Evolutionary conservation across 35 echinoderm and acorn worm genomes (phyloP), one percentile per base, ranked within the genome.

Genomic region (Ophioderma brevispina): DNA sequence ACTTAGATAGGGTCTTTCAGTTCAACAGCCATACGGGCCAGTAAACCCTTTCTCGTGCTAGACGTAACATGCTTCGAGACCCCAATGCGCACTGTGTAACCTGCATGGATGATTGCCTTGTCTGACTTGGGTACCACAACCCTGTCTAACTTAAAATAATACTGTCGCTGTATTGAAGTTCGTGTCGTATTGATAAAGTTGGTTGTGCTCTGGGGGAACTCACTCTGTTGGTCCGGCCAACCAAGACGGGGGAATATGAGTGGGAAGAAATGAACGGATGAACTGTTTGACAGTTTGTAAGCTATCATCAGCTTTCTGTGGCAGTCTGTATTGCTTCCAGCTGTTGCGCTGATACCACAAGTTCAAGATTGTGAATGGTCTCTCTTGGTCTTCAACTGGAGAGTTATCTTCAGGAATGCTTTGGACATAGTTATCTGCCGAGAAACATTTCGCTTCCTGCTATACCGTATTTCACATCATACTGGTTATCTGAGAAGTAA

Each of bases 351-450:
- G 37, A 86, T 34, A 82, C 86, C 49, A 38, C 80, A 21, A 52
- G 46, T 32, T 90, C 89, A 46, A 35, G 43, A 23, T 82, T 36
- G 80, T 90, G 79, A 39, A 90, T 83, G 15, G 3, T 36, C 37
- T n/a, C n/a, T 93, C 88, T 3, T 84, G 81, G 25, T 82, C 91
- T 30, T 55, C 42, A 52, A 81, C 80, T 10, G 35, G 32, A 17
- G 90, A 75, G 38, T 70, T 39, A 30, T 25, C n/a, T 0, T 79
- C 39, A 33, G 90, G 55, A 50, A 93, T 18, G 84, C 91, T 81
- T 39, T 34, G 2, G 91, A 93, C 23, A 97, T 56, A 23, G 91
- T 97, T n/a, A 55, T 93, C 87, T 52, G 91, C 91, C 6, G n/a
- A 88, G 31, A 36, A 55, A 87, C 78, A 94, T 90, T 63, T 94